Evolutionary conservation across 2,797 vertebrate genomes (phyloP).

Genomic region (Chelon labrosus): DNA sequence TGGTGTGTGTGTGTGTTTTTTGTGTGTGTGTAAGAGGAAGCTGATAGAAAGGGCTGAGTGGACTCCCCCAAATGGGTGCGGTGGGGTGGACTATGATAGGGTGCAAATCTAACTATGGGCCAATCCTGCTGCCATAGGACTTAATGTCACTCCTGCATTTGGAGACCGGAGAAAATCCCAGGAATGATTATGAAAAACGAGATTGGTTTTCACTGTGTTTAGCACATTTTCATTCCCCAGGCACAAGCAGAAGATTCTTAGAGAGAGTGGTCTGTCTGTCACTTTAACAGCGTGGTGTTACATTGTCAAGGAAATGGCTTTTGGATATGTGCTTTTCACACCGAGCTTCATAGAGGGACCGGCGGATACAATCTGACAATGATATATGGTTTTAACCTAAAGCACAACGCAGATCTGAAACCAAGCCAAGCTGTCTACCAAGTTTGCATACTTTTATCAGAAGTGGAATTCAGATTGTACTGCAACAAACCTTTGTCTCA

Average conservation of each 20-base stretch:
- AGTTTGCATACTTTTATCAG: constrained; percentile 2
- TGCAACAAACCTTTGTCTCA: no score
- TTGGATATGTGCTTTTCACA: constrained; percentile 68
- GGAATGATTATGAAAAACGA: constrained; percentile 79
- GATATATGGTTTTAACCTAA: constrained; percentile 61
- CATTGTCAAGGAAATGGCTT: constrained; percentile 76
- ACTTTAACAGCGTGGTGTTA: constrained; percentile 67
- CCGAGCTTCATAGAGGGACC: constrained; percentile 48
- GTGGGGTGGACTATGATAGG: constrained; percentile 63
- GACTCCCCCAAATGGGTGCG: constrained; percentile 61
- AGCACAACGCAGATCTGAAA: constrained; percentile 46
- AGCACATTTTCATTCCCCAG: constrained; percentile 78
- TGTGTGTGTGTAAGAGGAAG: constrained; percentile 9
- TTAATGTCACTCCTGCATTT: constrained; percentile 81
- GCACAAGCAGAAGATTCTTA: constrained; percentile 66
- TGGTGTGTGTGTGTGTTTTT: not conserved
- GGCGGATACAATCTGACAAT: constrained; percentile 69
- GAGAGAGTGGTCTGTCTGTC: constrained; percentile 74
- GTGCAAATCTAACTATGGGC: constrained; percentile 73
- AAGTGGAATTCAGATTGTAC: no score
- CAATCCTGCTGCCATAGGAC: constrained; percentile 72
- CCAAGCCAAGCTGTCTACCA: constrained; percentile 28
- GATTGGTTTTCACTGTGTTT: constrained; percentile 82
- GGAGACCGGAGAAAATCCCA: constrained; percentile 75
- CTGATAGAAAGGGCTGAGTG: constrained; percentile 62